These are phyloP conservation scores for Lamellibrachia columna DNA, from an alignment of 2,888 invertebrate species.

Conservation along the genomic window DNA sequence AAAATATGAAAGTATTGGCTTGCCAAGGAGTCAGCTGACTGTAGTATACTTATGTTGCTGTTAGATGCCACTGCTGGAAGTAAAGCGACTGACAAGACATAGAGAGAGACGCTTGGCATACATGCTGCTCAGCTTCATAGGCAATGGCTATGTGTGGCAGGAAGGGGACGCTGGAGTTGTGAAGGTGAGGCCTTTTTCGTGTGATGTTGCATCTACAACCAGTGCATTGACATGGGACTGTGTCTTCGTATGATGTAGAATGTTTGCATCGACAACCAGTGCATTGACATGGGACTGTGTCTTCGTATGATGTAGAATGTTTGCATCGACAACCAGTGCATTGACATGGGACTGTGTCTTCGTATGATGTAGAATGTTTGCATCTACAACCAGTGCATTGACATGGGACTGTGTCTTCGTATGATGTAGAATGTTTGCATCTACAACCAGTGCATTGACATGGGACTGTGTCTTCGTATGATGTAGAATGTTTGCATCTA, in stretches of 20 bases:
- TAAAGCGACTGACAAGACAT: constrained; percentile 45
- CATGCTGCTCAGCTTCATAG: constrained; percentile 53
- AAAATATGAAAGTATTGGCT: not conserved
- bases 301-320: too few species aligned
- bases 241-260: too few species aligned
- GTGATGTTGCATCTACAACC: too few species aligned
- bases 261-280: too few species aligned
- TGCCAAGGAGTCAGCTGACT: not conserved
- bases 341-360: too few species aligned
- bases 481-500: not conserved
- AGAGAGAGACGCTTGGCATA: constrained; percentile 52
- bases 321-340: too few species aligned
- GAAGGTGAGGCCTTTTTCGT: constrained; percentile 43
- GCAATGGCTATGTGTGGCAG: constrained; percentile 59
- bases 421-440: not conserved
- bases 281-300: too few species aligned
- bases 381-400: not conserved
- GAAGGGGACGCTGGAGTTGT: constrained; percentile 54
- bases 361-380: too few species aligned
- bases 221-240: too few species aligned
- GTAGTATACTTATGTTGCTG: constrained; percentile 21
- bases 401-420: not conserved
- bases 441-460: not conserved
- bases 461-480: not conserved
- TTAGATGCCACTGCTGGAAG: constrained; percentile 52